These are phyloP conservation scores for Zoanthus solanderi DNA, from an alignment of 92 coral and sea anemone species.

Conservation along the genomic window DNA sequence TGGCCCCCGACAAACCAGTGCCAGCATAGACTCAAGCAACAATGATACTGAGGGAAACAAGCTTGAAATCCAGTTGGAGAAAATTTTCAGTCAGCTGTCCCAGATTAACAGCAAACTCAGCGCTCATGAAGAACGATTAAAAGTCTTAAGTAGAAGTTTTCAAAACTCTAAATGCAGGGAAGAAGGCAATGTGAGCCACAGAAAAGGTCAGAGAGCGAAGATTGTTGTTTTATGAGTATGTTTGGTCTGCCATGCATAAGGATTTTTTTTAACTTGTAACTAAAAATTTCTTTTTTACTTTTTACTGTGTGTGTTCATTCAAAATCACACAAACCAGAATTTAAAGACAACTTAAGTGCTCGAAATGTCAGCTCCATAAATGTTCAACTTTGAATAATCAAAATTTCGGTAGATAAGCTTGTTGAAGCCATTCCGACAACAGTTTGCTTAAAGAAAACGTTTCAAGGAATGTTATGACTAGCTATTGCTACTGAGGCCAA, in stretches of 20 bases:
- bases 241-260: background rate
- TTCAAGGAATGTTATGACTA: too few relatives aligned
- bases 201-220: slow-evolving; percentile 19
- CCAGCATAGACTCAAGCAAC: background rate
- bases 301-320: too few relatives aligned
- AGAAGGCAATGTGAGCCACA: background rate
- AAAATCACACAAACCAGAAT: too few relatives aligned
- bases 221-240: background rate
- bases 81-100: background rate
- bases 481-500: too few relatives aligned
- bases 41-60: background rate
- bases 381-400: too few relatives aligned
- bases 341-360: too few relatives aligned
- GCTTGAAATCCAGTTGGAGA: slow-evolving; percentile 9
- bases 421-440: too few relatives aligned
- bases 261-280: too few relatives aligned
- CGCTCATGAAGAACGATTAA: slow-evolving; percentile 32
- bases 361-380: too few relatives aligned
- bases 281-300: too few relatives aligned
- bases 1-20: background rate
- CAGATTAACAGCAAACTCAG: slow-evolving; percentile 26
- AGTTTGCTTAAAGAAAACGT: too few relatives aligned
- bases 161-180: slow-evolving; percentile 22
- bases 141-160: slow-evolving; percentile 18
- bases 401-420: too few relatives aligned